A percentile compares a stretch with the other conserved stretches of the same genome.
phyloP scores from a whole-genome alignment of 2,113 vertebrate species.

The Struthio camelus region DNA sequence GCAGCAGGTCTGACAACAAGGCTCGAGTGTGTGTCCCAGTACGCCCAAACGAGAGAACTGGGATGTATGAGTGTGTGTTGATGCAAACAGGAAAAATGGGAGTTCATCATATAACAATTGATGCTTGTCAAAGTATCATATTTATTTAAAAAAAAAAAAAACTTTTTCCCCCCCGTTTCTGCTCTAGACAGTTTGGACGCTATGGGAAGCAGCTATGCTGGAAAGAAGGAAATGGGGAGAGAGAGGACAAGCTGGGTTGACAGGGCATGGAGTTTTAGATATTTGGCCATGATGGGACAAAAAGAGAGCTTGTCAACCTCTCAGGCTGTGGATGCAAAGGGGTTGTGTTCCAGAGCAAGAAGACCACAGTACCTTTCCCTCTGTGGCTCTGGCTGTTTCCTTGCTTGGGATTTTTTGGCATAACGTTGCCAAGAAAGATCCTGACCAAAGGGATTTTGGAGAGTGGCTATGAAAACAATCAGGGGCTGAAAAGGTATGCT shows the following conservation, averaged over 20 bases:
- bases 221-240: background rate
- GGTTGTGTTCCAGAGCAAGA: background rate
- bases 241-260: background rate
- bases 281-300: fast-evolving
- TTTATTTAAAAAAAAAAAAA: background rate
- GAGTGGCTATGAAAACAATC: background rate
- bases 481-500: background rate
- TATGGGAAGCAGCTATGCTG: background rate
- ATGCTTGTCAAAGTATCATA: background rate
- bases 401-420: fast-evolving
- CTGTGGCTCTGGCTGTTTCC: background rate
- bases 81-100: background rate
- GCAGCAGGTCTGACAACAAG: background rate
- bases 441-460: background rate
- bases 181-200: background rate
- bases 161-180: background rate
- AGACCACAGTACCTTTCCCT: background rate
- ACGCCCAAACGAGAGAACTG: background rate
- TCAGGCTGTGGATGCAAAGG: background rate
- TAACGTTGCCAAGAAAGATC: background rate
- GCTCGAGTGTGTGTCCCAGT: background rate
- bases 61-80: background rate
- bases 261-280: background rate
- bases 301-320: background rate
- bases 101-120: background rate